Conservation (phyloP, 2,888 invertebrate species). For the Euclidia mi region DNA sequence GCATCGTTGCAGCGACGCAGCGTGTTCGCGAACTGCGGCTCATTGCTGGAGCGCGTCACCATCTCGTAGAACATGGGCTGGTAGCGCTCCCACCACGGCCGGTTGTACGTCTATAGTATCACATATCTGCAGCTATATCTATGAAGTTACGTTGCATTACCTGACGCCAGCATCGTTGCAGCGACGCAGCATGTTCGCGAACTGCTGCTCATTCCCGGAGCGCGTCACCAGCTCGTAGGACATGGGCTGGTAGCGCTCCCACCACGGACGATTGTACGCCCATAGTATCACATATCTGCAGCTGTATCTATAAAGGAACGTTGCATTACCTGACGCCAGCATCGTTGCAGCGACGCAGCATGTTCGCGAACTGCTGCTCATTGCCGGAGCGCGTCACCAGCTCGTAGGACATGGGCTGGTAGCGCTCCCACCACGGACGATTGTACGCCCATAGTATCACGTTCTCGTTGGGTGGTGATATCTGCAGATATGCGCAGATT, state of each 20-base stretch:
- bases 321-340: constrained; percentile 92
- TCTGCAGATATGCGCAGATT: constrained; percentile 62
- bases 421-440: constrained; percentile 96
- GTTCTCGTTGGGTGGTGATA: constrained; percentile 91
- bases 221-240: constrained; percentile 93
- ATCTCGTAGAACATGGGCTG: constrained; percentile 94
- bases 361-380: constrained; percentile 92
- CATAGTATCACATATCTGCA: constrained; percentile 86
- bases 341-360: constrained; percentile 94
- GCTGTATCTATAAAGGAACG: too few species aligned
- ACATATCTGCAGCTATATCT: too few species aligned
- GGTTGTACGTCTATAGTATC: constrained; percentile 79
- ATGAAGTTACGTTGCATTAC: constrained; percentile 70
- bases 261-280: constrained; percentile 92
- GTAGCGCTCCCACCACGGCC: constrained; percentile 96
- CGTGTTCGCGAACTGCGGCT: constrained; percentile 93
- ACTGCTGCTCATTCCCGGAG: constrained; percentile 92
- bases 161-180: constrained; percentile 95
- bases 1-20: constrained; percentile 93
- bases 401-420: constrained; percentile 94
- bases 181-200: constrained; percentile 92
- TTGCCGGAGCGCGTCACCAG: constrained; percentile 93
- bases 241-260: constrained; percentile 95
- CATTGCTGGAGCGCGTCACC: constrained; percentile 93
- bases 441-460: constrained; percentile 82